These are phyloP conservation scores for Gopherus evgoodei DNA, from an alignment of 2,113 vertebrate species.

Conservation along the genomic window DNA sequence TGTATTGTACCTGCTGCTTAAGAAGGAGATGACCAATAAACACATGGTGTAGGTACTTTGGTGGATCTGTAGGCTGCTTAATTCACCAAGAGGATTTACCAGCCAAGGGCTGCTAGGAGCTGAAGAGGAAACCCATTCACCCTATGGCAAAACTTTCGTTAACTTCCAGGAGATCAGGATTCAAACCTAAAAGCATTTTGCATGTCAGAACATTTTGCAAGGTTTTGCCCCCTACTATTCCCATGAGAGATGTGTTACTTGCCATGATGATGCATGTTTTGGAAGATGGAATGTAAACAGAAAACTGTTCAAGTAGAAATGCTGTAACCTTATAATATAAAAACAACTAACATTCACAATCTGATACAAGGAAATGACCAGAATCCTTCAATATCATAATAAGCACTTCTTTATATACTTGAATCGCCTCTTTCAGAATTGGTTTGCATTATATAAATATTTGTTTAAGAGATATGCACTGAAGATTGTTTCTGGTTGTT, in stretches of 20 bases:
- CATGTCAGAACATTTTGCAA: not conserved
- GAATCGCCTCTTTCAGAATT: too few relatives aligned
- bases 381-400: not conserved
- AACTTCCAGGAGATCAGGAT: not conserved
- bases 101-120: too few relatives aligned
- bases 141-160: not conserved
- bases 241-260: not conserved
- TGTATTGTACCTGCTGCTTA: too few relatives aligned
- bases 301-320: not conserved
- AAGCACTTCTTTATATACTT: not conserved
- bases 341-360: not conserved
- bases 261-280: not conserved
- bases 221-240: accelerated
- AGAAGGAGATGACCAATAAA: too few relatives aligned
- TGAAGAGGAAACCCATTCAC: not conserved
- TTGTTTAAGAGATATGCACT: too few relatives aligned
- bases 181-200: not conserved
- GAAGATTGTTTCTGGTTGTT: too few relatives aligned
- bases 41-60: too few relatives aligned
- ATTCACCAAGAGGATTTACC: too few relatives aligned
- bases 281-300: not conserved
- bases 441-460: too few relatives aligned
- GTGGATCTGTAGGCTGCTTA: too few relatives aligned
- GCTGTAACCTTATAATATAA: not conserved
- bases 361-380: not conserved